Percentiles rank a stretch among this genome's conserved stretches.
These are phyloP conservation scores for Marasmarcha lunaedactyla DNA, from an alignment of 2,888 invertebrate genomes.

Conservation along the genomic window DNA sequence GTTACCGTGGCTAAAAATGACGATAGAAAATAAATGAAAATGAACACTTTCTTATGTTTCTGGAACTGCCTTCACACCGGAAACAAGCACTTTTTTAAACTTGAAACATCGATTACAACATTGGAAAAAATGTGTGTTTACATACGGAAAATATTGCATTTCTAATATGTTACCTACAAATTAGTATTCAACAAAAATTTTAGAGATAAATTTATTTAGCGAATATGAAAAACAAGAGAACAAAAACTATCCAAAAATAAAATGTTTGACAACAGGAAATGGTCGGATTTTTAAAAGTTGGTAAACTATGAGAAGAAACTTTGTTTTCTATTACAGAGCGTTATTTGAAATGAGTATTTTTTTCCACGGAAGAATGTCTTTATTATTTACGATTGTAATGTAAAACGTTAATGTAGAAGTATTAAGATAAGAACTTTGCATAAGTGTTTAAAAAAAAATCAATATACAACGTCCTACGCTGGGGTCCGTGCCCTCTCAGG, in stretches of 20 bases:
- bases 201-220: slow-evolving; percentile 17
- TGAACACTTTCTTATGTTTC: slow-evolving; percentile 63
- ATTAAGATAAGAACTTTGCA: too few species aligned
- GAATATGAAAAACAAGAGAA: slow-evolving; percentile 19
- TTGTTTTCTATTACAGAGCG: too few species aligned
- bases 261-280: slow-evolving; percentile 29
- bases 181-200: slow-evolving; percentile 24
- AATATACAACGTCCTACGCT: too few species aligned
- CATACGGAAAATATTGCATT: slow-evolving; percentile 42
- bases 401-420: too few species aligned
- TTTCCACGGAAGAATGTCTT: too few species aligned
- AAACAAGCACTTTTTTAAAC: slow-evolving; percentile 51
- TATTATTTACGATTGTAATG: too few species aligned
- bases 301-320: too few species aligned
- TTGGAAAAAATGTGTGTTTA: slow-evolving; percentile 28
- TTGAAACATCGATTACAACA: slow-evolving; percentile 34
- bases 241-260: slow-evolving; percentile 17
- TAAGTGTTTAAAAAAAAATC: too few species aligned
- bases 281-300: too few species aligned
- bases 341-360: too few species aligned
- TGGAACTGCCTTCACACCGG: slow-evolving; percentile 64
- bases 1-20: slow-evolving; percentile 53
- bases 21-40: slow-evolving; percentile 68
- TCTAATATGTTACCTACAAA: slow-evolving; percentile 28
- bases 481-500: too few species aligned